Evolutionary conservation across 1,140 invertebrate species (phyloP).

Genomic region (Scaptomyza graminum): DNA sequence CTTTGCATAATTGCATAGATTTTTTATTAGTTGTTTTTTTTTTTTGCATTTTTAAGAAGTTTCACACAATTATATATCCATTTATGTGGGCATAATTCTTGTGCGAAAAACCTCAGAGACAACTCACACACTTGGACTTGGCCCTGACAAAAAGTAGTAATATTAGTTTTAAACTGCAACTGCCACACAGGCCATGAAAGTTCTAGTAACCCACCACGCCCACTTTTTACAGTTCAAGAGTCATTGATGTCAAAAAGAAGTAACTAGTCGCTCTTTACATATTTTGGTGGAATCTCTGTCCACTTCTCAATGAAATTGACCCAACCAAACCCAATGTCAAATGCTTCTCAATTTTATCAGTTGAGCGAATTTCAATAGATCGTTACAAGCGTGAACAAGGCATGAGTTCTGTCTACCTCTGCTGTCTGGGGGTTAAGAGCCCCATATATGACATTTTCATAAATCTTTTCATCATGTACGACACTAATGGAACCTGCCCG

Average conservation of each 20-base stretch:
- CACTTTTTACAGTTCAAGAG: background rate
- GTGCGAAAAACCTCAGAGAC: conserved; percentile 53
- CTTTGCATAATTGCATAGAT: conserved; percentile 73
- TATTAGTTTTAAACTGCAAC: background rate
- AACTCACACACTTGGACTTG: conserved; percentile 49
- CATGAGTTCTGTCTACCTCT: conserved; percentile 13
- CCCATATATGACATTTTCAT: conserved; percentile 65
- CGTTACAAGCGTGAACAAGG: conserved; percentile 35
- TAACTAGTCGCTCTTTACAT: too few species aligned
- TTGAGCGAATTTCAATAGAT: conserved; percentile 35
- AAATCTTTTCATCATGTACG: conserved; percentile 42
- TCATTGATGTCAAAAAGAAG: background rate
- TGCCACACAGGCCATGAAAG: conserved; percentile 14
- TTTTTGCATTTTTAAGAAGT: conserved; percentile 7
- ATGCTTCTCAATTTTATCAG: background rate
- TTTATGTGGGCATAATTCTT: conserved; percentile 55
- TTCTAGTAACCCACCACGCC: conserved; percentile 14
- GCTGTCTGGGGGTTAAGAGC: conserved; percentile 16
- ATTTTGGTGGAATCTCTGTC: too few species aligned
- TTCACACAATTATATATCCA: conserved; percentile 70
- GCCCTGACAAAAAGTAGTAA: conserved; percentile 22
- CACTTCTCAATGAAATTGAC: background rate
- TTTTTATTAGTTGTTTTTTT: background rate
- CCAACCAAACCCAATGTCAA: background rate
- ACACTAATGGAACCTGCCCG: conserved; percentile 11